A percentile compares a stretch with the other conserved stretches of the same genome.
Evolutionary conservation across 2,797 vertebrate species (phyloP).

Genomic region (Remorina albescens): DNA sequence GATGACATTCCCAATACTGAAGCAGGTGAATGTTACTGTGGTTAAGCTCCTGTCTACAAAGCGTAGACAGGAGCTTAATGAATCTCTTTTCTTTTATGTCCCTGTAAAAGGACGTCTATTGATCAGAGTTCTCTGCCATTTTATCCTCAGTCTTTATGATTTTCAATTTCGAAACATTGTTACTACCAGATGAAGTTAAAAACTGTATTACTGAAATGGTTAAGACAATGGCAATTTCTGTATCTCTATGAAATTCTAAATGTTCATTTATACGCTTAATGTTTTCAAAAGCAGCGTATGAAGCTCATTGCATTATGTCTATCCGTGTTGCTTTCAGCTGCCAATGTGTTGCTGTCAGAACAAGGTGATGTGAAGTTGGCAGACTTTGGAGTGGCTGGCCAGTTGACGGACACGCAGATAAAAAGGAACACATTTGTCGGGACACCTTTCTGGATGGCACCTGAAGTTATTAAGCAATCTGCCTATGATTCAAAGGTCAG

Average conservation of each 20-base stretch:
- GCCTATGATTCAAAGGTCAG: slow-evolving; percentile 97
- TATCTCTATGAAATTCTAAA: background rate
- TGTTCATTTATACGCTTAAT: background rate
- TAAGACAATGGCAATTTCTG: background rate
- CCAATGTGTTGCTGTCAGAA: slow-evolving; percentile 95
- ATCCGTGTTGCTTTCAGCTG: slow-evolving; percentile 70
- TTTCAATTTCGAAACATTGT: background rate
- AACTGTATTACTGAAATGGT: background rate
- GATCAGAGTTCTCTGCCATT: background rate
- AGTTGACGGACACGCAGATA: slow-evolving; percentile 98
- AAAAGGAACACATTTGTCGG: slow-evolving; percentile 99
- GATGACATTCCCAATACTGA: background rate
- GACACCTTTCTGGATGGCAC: slow-evolving; percentile 99
- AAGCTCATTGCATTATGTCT: background rate
- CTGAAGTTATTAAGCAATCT: slow-evolving; percentile 98
- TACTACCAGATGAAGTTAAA: background rate
- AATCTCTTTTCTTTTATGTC: too few species aligned
- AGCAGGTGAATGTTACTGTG: background rate
- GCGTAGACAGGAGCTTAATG: too few species aligned
- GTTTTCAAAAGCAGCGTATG: background rate
- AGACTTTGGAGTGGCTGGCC: slow-evolving; percentile 97
- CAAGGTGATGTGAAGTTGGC: slow-evolving; percentile 98
- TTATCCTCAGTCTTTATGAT: background rate
- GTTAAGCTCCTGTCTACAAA: too few species aligned
- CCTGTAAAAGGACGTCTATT: background rate